Evolutionary conservation across 2,888 invertebrate genomes (phyloP), one percentile per base, ranked within the genome.

Genomic region (Cacoxenus indagator): DNA sequence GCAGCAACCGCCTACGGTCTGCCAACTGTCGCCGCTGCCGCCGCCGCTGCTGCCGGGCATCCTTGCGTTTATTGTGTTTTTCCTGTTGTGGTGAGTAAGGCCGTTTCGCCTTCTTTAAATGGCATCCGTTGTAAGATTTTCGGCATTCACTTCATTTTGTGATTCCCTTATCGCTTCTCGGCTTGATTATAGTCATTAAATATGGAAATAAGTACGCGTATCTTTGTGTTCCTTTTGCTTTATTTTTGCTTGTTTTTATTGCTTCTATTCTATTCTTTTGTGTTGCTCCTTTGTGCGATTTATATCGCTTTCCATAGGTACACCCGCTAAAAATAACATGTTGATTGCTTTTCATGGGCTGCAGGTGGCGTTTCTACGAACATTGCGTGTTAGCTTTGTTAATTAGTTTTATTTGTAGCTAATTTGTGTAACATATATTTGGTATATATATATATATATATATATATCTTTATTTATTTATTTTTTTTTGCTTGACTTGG

Each of bases 11-110:
- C 83, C 72, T 86, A 85, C 86, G 85, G 85, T 77, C 75, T 86
- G 83, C 85, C 84, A 75, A 83, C 84, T 75, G 83, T 82, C 73
- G 81, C 78, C 69, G 77, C 84, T 77, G 82, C 84, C 75, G 77
- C 84, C 75, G 77, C 85, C 75, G 83, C 85, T 83, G 83, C 85
- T 83, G 84, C 83, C 82, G 84, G 85, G 70, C 85, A 86, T 84
- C 86, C 86, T 73, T 86, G 86, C 77, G 86, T 86, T 76, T 86
- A 86, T 77, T 86, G 86, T 81, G 87, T 86, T 64, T 85, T 86
- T 80, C 86, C 86, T 73, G 86, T 86, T 78, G 84, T 86, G 86
- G 86, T 86, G 76, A 86, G 84, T 85, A 3, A 24, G 8, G 24
- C 24, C 19, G 6, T 22, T 22, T 61, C 22, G 17, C 54, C 22